A percentile compares a stretch with the other conserved stretches of the same genome.
Evolutionary conservation across 2,113 vertebrate genomes (phyloP).

Genomic region (Mirounga angustirostris): DNA sequence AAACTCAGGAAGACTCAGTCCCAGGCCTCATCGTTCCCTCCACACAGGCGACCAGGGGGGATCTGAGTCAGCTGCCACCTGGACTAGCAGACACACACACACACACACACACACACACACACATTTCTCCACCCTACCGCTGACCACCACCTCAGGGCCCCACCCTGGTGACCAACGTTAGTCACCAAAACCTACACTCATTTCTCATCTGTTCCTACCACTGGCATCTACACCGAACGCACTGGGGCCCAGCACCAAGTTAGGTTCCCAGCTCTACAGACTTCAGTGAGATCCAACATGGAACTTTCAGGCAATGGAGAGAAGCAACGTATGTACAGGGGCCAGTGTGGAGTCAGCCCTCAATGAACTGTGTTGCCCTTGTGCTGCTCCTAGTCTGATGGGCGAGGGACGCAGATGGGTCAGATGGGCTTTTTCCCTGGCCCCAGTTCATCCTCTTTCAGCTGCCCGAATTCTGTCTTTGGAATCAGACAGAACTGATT

Average conservation of each 20-base stretch:
- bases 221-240: not conserved
- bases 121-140: not conserved
- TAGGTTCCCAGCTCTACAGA: not conserved
- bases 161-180: slow-evolving; percentile 49
- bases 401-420: not conserved
- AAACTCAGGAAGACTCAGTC: slow-evolving; percentile 14
- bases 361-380: not conserved
- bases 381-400: not conserved
- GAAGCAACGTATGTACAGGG: not conserved
- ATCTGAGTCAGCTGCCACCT: slow-evolving; percentile 59
- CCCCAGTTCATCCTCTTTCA: not conserved
- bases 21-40: not conserved
- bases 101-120: not conserved
- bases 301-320: not conserved
- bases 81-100: not conserved
- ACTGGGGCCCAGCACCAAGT: not conserved
- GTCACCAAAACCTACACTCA: slow-evolving; percentile 50
- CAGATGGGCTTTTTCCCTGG: not conserved
- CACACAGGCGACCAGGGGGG: not conserved
- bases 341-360: not conserved
- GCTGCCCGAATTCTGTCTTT: not conserved
- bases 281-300: not conserved
- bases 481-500: not conserved
- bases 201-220: slow-evolving; percentile 47
- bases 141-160: slow-evolving; percentile 36